A percentile compares a stretch with the other conserved stretches of the same genome.
Conservation (phyloP, 2,888 invertebrate genomes). For the Noctua comes region DNA sequence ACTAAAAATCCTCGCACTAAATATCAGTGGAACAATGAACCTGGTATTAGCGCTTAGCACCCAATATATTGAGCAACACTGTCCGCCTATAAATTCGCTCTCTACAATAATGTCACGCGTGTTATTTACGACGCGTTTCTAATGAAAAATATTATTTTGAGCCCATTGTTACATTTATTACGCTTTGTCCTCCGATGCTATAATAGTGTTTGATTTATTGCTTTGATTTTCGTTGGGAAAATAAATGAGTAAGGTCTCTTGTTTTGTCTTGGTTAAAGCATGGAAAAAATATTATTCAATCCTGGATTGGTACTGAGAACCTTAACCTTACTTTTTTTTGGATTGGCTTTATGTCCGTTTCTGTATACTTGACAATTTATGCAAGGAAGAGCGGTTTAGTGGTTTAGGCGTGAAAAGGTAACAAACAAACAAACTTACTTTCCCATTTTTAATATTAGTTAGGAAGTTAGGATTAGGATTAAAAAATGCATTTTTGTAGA, state of each 20-base stretch:
- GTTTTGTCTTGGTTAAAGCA: background rate
- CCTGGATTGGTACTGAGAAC: background rate
- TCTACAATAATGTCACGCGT: constrained; percentile 66
- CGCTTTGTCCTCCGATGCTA: constrained; percentile 36
- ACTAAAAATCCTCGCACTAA: constrained; percentile 25
- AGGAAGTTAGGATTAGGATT: too few relatives aligned
- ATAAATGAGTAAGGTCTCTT: constrained; percentile 9
- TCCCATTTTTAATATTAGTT: too few relatives aligned
- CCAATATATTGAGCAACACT: constrained; percentile 43
- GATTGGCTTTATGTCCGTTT: too few relatives aligned
- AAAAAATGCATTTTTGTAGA: too few relatives aligned
- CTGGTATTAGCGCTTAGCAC: constrained; percentile 45
- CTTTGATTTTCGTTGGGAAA: constrained; percentile 23
- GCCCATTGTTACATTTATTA: constrained; percentile 61
- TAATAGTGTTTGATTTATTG: constrained; percentile 57
- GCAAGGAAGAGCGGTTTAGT: too few relatives aligned
- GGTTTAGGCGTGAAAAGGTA: too few relatives aligned
- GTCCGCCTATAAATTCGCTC: constrained; percentile 61
- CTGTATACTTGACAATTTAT: too few relatives aligned
- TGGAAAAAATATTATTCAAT: background rate
- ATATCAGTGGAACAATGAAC: constrained; percentile 47
- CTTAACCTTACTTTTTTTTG: background rate
- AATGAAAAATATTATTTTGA: constrained; percentile 69
- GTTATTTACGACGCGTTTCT: constrained; percentile 64
- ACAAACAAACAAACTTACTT: too few relatives aligned